Evolutionary conservation across 2,113 vertebrate species (phyloP).

Genomic region (Oceanodroma tethys): DNA sequence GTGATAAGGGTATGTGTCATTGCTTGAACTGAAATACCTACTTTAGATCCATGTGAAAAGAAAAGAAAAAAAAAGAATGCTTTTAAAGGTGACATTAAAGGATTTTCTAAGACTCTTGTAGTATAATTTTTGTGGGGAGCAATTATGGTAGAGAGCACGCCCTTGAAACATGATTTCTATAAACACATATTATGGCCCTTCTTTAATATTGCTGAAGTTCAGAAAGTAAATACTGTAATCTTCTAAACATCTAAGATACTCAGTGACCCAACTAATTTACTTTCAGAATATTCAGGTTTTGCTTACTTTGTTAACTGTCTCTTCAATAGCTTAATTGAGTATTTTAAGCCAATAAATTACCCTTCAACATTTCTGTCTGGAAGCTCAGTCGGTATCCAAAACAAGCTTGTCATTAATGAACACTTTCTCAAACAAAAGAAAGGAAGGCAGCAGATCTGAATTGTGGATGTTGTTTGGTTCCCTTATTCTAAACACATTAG

Average conservation of each 20-base stretch:
- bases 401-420: conserved; percentile 55
- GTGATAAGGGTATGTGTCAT: not conserved
- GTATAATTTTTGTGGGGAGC: not conserved
- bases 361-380: conserved; percentile 45
- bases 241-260: not conserved
- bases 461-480: conserved; percentile 27
- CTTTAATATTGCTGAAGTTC: not conserved
- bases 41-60: not conserved
- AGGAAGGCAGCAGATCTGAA: conserved; percentile 40
- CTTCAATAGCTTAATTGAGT: conserved; percentile 59
- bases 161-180: not conserved
- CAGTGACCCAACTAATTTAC: conserved; percentile 32
- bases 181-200: not conserved
- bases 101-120: not conserved
- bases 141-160: not conserved
- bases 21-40: not conserved
- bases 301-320: conserved; percentile 37
- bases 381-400: conserved; percentile 53
- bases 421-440: conserved; percentile 51
- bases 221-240: not conserved
- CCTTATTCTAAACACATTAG: conserved; percentile 70
- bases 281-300: not conserved
- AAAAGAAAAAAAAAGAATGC: not conserved
- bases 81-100: not conserved
- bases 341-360: conserved; percentile 64